Percentiles rank a stretch among this genome's conserved stretches.
These are phyloP conservation scores for Neocrepidodera transversa DNA, from an alignment of 2,888 invertebrate genomes.

Conservation along the genomic window DNA sequence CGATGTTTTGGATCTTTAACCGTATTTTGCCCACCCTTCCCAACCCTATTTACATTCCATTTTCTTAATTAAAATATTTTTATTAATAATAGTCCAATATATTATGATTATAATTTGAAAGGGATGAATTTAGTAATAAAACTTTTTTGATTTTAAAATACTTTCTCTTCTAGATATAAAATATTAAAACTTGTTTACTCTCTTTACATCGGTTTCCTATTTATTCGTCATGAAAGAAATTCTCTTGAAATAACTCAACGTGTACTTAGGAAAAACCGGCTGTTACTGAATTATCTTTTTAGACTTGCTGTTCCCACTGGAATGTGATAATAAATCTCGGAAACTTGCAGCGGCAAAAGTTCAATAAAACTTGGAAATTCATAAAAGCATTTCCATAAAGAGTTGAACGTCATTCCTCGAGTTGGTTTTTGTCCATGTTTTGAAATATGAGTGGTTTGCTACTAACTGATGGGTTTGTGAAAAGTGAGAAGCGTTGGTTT, in stretches of 20 bases:
- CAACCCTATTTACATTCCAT: no score
- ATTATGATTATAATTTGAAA: no score
- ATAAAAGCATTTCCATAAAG: slow-evolving; percentile 25
- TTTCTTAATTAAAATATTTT: no score
- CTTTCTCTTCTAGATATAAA: no score
- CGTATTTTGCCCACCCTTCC: no score
- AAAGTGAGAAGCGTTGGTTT: background rate
- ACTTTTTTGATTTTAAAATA: no score
- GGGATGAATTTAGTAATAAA: no score
- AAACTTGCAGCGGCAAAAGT: slow-evolving; percentile 12
- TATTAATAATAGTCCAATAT: no score
- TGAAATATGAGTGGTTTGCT: slow-evolving; percentile 5
- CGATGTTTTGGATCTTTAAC: no score
- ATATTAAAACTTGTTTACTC: no score
- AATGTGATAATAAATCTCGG: slow-evolving; percentile 20
- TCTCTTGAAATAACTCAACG: slow-evolving; percentile 5
- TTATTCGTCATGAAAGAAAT: no score
- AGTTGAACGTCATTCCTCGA: slow-evolving; percentile 14
- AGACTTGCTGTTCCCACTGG: slow-evolving; percentile 11
- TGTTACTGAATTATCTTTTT: slow-evolving; percentile 24
- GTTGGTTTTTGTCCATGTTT: slow-evolving; percentile 10
- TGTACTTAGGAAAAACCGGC: slow-evolving; percentile 21
- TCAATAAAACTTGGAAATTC: slow-evolving; percentile 21
- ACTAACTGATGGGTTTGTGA: background rate
- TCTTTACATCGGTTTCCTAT: no score